These are phyloP conservation scores for Stegodyphus dumicola DNA, from an alignment of 1,140 invertebrate species.

Conservation along the genomic window DNA sequence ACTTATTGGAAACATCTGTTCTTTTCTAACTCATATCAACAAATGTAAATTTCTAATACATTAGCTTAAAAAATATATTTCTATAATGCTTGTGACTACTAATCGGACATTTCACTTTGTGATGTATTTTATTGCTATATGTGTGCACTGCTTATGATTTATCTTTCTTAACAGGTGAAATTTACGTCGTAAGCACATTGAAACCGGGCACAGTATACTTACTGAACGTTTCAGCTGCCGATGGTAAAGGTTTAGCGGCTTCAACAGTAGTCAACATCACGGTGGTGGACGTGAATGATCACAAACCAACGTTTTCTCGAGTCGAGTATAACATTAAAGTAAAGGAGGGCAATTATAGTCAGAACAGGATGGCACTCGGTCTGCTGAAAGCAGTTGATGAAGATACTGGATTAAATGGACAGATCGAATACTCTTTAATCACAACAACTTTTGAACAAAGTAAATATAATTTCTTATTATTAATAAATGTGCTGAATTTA, in stretches of 20 bases:
- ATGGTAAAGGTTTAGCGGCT: conserved; percentile 79
- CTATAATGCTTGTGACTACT: too few species aligned
- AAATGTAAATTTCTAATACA: too few species aligned
- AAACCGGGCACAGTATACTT: conserved; percentile 82
- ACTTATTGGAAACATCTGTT: too few species aligned
- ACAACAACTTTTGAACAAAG: conserved; percentile 61
- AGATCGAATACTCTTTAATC: conserved; percentile 68
- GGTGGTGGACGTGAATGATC: conserved; percentile 86
- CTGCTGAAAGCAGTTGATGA: conserved; percentile 79
- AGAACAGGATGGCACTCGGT: conserved; percentile 69
- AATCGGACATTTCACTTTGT: too few species aligned
- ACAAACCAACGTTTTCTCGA: conserved; percentile 83
- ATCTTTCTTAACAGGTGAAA: conserved; percentile 73
- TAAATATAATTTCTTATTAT: not conserved
- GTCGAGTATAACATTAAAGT: conserved; percentile 86
- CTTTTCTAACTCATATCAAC: too few species aligned
- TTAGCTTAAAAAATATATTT: too few species aligned
- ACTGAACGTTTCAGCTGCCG: conserved; percentile 80
- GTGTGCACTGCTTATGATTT: not conserved
- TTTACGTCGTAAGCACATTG: conserved; percentile 79
- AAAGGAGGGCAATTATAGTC: conserved; percentile 78
- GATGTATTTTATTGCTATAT: not conserved
- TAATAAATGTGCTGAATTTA: too few species aligned
- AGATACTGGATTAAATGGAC: conserved; percentile 70
- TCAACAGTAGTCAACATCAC: conserved; percentile 76